These are phyloP conservation scores for Resseliella maxima DNA, from an alignment of 2,888 invertebrate genomes.

Conservation along the genomic window DNA sequence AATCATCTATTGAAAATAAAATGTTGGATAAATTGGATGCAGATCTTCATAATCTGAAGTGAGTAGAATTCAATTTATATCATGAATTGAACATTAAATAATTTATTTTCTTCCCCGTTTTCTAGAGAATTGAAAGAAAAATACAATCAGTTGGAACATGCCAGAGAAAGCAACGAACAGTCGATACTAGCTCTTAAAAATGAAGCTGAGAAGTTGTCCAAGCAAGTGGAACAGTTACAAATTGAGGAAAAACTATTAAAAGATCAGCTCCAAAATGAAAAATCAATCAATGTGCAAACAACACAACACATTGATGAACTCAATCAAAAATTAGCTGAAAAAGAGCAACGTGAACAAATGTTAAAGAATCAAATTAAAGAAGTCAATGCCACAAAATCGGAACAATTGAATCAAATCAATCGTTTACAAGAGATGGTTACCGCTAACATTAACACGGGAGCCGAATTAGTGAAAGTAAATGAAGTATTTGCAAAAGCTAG, in stretches of 20 bases:
- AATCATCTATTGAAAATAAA: no score
- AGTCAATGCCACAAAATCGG: not conserved
- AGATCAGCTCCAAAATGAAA: not conserved
- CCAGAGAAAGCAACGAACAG: not conserved
- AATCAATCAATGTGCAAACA: not conserved
- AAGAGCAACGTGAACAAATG: not conserved
- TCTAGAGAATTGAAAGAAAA: not conserved
- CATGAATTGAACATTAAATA: not conserved
- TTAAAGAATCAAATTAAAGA: not conserved
- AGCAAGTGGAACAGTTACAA: no score
- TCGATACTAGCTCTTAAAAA: not conserved
- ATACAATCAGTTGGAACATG: not conserved
- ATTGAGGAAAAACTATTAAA: no score
- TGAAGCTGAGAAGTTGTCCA: no score
- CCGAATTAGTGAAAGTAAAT: no score
- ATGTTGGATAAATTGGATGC: not conserved
- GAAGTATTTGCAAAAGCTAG: no score
- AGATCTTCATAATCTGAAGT: not conserved
- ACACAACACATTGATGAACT: not conserved
- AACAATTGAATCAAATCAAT: not conserved
- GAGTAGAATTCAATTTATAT: no score
- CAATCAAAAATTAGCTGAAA: not conserved
- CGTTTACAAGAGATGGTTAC: no score
- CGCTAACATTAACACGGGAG: no score
- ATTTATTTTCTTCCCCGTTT: not conserved